Percentiles rank a stretch among this genome's conserved stretches.
phyloP scores from a whole-genome alignment of 1,140 invertebrate genomes.

The Drosophila lacertosa region DNA sequence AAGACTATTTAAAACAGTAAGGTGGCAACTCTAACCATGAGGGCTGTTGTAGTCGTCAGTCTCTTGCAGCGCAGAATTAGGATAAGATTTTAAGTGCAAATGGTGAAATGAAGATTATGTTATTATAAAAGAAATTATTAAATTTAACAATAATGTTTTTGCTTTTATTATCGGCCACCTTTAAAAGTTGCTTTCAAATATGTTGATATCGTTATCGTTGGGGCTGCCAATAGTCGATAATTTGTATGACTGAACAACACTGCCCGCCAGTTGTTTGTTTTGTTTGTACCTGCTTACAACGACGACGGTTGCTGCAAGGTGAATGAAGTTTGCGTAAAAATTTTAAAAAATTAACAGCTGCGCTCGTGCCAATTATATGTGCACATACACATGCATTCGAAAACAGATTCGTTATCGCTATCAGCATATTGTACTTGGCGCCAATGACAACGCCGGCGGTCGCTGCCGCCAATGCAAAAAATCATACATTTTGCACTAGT shows the following conservation, averaged over 20 bases:
- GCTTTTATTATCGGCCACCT: neutral
- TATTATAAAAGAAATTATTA: neutral
- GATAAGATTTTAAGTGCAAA: too few relatives aligned
- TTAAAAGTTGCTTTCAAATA: neutral
- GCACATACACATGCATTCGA: conserved; percentile 4
- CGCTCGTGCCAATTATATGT: conserved; percentile 51
- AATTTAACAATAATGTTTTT: neutral
- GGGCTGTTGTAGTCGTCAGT: neutral
- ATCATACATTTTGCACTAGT: neutral
- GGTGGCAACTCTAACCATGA: conserved; percentile 13
- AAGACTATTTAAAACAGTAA: neutral
- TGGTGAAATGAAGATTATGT: neutral
- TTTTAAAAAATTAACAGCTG: conserved; percentile 44
- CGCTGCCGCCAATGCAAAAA: too few relatives aligned
- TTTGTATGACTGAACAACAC: conserved; percentile 29
- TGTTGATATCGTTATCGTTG: conserved; percentile 9
- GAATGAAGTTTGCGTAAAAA: conserved; percentile 50
- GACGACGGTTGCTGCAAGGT: conserved; percentile 68
- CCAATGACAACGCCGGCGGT: conserved; percentile 27
- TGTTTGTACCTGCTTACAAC: conserved; percentile 61
- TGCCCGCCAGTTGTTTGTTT: conserved; percentile 64
- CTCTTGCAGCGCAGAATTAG: too few relatives aligned
- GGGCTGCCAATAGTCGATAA: conserved; percentile 11
- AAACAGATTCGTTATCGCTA: conserved; percentile 64
- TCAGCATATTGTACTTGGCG: conserved; percentile 52